Evolutionary conservation across 2,888 invertebrate genomes (phyloP).

Genomic region (Luperina nickerlii): DNA sequence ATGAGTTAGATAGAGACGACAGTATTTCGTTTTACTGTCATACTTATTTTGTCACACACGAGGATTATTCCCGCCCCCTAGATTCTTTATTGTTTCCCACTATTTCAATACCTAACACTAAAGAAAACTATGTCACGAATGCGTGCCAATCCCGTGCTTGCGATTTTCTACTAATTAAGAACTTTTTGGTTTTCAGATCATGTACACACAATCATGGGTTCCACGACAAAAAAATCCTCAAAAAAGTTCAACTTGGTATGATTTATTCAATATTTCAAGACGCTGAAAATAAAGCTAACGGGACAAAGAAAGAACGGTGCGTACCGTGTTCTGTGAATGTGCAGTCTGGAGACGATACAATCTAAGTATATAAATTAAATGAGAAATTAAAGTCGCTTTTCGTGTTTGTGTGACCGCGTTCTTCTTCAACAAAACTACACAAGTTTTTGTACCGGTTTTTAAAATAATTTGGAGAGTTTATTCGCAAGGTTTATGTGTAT

Average conservation of each 20-base stretch:
- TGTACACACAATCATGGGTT: slow-evolving; percentile 79
- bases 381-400: background rate
- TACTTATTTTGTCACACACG: background rate
- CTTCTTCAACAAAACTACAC: background rate
- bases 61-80: background rate
- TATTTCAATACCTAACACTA: background rate
- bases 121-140: background rate
- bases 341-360: background rate
- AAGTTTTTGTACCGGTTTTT: background rate
- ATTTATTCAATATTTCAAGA: slow-evolving; percentile 75
- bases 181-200: slow-evolving; percentile 37
- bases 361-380: background rate
- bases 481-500: background rate
- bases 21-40: background rate
- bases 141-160: too few relatives aligned
- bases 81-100: background rate
- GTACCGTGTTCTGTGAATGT: background rate
- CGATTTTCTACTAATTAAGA: background rate
- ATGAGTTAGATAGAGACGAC: background rate
- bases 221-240: slow-evolving; percentile 80
- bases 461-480: background rate
- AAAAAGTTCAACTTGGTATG: slow-evolving; percentile 73
- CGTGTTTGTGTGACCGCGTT: background rate
- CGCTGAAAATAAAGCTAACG: slow-evolving; percentile 66
- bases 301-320: slow-evolving; percentile 23